phyloP scores from a whole-genome alignment of 2,113 vertebrate genomes.

The Apeltes quadracus region DNA sequence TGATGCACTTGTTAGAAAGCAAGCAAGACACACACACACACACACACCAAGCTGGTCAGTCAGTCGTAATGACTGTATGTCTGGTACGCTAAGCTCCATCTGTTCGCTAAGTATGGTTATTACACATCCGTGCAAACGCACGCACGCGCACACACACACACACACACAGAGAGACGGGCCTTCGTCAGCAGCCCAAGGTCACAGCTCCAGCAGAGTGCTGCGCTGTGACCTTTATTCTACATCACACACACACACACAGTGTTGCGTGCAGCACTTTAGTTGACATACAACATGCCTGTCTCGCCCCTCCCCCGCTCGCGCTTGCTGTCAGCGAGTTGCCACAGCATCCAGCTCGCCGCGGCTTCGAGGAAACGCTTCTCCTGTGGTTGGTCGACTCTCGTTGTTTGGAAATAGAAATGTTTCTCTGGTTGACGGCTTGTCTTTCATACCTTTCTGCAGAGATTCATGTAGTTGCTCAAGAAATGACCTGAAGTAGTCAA shows the following conservation, averaged over 20 bases:
- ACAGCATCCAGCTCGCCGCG: constrained; percentile 40
- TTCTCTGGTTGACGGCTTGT: too few relatives aligned
- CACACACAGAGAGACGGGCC: constrained; percentile 3
- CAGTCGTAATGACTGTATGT: constrained; percentile 78
- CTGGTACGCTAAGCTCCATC: constrained; percentile 78
- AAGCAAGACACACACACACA: constrained; percentile 20
- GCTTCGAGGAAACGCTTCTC: constrained; percentile 42
- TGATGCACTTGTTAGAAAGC: constrained; percentile 72
- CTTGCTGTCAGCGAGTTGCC: constrained; percentile 38
- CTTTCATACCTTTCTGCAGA: neutral
- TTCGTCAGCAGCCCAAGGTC: constrained; percentile 77
- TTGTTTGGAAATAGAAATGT: neutral
- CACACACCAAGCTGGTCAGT: constrained; percentile 58
- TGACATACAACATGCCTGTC: constrained; percentile 69
- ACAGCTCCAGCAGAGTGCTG: constrained; percentile 65
- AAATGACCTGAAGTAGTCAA: neutral
- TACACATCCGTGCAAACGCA: constrained; percentile 58
- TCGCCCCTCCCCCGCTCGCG: constrained; percentile 58
- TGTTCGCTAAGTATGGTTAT: constrained; percentile 80
- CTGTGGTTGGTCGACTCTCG: neutral
- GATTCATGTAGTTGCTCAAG: neutral
- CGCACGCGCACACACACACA: constrained; percentile 13
- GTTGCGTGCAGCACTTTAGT: constrained; percentile 69
- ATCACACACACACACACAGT: constrained; percentile 36
- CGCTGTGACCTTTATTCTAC: constrained; percentile 76